phyloP scores from a whole-genome alignment of 1,140 invertebrate species.

The Tetragonula clypearis region DNA sequence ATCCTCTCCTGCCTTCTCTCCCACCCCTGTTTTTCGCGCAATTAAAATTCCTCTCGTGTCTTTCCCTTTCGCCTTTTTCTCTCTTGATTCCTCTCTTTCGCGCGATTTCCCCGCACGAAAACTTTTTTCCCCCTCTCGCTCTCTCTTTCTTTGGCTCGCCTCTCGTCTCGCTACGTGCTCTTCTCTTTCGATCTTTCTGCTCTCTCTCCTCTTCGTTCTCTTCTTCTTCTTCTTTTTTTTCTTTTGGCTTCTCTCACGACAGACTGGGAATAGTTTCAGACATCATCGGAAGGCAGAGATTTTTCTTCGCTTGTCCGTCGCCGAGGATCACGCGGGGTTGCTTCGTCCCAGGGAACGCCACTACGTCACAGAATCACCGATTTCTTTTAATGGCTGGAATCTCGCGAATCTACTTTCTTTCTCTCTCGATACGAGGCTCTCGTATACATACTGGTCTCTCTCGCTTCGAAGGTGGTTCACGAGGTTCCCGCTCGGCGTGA shows the following conservation, averaged over 20 bases:
- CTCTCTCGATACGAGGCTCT: no score
- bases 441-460: no score
- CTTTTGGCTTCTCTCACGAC: neutral
- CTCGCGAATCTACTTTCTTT: neutral
- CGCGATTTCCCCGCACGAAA: neutral
- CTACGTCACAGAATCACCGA: conserved; percentile 68
- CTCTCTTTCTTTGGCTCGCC: neutral
- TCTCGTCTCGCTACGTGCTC: neutral
- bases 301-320: neutral
- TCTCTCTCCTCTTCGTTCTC: no score
- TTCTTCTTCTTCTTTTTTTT: no score
- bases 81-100: neutral
- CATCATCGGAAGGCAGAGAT: conserved; percentile 2
- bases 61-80: neutral
- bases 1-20: neutral
- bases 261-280: neutral
- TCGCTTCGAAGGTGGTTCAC: conserved; percentile 21
- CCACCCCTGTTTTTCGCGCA: neutral
- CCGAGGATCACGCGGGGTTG: neutral
- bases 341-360: conserved; percentile 67
- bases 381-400: conserved; percentile 24
- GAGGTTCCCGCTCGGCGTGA: conserved; percentile 69
- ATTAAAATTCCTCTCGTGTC: neutral
- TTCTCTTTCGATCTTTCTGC: neutral
- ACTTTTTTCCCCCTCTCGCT: neutral